Evolutionary conservation across 2,888 invertebrate genomes (phyloP), one percentile per base, ranked within the genome.

Genomic region (Ennomos quercinarius): DNA sequence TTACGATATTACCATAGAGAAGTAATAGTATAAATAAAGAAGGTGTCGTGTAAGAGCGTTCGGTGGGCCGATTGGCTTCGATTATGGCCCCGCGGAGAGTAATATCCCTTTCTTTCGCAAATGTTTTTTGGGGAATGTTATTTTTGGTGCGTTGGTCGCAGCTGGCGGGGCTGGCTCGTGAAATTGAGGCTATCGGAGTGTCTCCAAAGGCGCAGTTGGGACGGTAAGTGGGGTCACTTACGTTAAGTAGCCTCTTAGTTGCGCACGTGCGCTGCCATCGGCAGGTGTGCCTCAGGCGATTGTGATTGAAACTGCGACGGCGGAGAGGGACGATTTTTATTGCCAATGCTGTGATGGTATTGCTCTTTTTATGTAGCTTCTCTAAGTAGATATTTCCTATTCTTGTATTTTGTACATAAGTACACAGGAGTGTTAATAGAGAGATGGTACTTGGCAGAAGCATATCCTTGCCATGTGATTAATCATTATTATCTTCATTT

Each of bases 11-110:
- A 80, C 83, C 84, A 79, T 80, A 79, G 74, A 75, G 73, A 82
- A 83, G 81, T 83, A 80, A 83, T 80, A 80, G 80, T 80, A 87
- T 88, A 88, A 89, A 89, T 89, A 88, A 87, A 85, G 75, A 77
- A 84, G 83, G 79, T 85, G 86, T 85, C 86, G 83, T 83, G 86
- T 83, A 74, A 81, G 80, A 71, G 73, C 83, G 80, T 81, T 83
- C 82, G 83, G 86, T 83, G 84, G 80, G 83, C 81, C 92, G 84
- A 93, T 93, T 91, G 92, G 87, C 86, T 89, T 91, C 89, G 91
- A 93, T 91, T 89, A 93, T 90, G 75, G 91, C 82, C 73, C 93
- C 93, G 76, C 80, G 83, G 93, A 92, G 93, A 93, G 87, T 91
- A 91, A 93, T 93, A 93, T 89, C 85, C 89, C 79, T 87, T 89